These are phyloP conservation scores for Neodiprion lecontei DNA, from an alignment of 1,140 invertebrate species.

Conservation along the genomic window DNA sequence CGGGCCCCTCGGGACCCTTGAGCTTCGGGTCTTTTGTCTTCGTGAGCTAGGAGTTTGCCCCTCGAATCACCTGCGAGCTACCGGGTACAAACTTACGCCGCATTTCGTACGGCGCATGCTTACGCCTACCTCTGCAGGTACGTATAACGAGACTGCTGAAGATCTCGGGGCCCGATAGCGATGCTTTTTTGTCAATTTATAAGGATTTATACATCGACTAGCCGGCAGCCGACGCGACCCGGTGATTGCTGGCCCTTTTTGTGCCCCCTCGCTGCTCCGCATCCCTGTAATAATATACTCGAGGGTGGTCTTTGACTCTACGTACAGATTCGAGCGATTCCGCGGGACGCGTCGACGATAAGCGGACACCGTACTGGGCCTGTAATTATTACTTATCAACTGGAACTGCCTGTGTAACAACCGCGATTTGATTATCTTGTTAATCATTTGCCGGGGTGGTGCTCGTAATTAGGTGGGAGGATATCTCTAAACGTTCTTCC, in stretches of 20 bases:
- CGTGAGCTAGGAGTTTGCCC: neutral
- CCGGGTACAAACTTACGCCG: neutral
- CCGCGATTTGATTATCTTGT: conserved; percentile 2
- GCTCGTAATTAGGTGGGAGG: neutral
- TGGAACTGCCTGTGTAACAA: neutral
- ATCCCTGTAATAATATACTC: conserved; percentile 7
- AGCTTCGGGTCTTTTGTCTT: neutral
- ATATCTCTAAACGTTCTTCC: neutral
- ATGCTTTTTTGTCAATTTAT: conserved; percentile 57
- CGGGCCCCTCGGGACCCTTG: neutral
- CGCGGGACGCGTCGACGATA: neutral
- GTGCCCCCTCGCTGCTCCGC: neutral
- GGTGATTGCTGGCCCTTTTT: neutral
- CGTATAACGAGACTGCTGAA: conserved; percentile 29
- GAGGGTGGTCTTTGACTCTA: neutral
- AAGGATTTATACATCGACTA: conserved; percentile 50
- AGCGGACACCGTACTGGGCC: neutral
- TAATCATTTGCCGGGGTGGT: neutral
- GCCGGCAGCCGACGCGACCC: neutral
- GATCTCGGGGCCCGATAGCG: conserved; percentile 46
- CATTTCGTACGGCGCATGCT: neutral
- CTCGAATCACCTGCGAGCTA: neutral
- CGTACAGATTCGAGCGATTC: too few species aligned
- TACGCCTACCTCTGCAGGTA: too few species aligned
- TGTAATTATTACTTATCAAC: neutral